phyloP scores from a whole-genome alignment of 2,797 vertebrate species.

The Hippopotamyrus pictus region DNA sequence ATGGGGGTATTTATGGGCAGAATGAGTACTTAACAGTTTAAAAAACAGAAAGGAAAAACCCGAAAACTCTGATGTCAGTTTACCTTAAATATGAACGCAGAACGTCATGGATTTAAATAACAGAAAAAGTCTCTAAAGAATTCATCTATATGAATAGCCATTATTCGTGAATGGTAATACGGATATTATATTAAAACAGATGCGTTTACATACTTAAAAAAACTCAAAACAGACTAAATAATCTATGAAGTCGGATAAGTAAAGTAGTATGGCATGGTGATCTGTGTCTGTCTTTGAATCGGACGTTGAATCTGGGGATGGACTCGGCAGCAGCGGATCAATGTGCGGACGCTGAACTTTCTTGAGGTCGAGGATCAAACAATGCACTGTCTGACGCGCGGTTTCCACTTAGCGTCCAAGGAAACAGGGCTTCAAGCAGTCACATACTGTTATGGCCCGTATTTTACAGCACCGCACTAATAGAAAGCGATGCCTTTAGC shows the following conservation, averaged over 20 bases:
- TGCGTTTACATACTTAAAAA: not conserved
- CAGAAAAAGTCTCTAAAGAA: not conserved
- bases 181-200: not conserved
- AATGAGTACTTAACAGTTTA: not conserved
- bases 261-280: not conserved
- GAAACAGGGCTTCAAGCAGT: not conserved
- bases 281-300: not conserved
- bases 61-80: not conserved
- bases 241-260: not conserved
- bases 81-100: not conserved
- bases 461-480: not conserved
- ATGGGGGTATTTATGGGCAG: not conserved
- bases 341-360: not conserved
- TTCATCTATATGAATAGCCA: not conserved
- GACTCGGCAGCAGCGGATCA: not conserved
- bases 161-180: not conserved
- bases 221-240: not conserved
- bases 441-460: not conserved
- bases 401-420: not conserved
- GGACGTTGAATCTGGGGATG: not conserved
- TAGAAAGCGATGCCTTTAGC: not conserved
- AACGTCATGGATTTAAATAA: not conserved
- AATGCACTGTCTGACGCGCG: not conserved
- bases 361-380: not conserved
- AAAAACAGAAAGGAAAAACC: not conserved